Evolutionary conservation across 2,113 vertebrate species (phyloP).

Genomic region (Zosterops pallidus): DNA sequence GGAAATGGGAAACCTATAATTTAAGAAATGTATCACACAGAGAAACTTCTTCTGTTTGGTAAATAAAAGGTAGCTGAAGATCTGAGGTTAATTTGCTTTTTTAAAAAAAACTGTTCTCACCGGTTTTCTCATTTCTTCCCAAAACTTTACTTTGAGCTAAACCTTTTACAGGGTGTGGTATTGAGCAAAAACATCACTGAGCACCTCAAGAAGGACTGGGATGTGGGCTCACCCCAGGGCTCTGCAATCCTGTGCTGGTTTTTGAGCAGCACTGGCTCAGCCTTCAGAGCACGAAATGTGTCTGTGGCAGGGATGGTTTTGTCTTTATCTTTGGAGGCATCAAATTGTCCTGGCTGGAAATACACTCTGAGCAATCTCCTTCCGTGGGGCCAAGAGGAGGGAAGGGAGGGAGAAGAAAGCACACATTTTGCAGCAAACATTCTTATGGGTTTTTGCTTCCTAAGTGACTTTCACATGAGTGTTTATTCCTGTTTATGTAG

Average conservation of each 20-base stretch:
- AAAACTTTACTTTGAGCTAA: neutral
- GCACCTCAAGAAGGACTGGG: neutral
- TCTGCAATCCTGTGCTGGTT: neutral
- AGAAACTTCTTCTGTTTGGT: constrained; percentile 36
- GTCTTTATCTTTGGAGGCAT: neutral
- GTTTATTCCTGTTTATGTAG: constrained; percentile 1
- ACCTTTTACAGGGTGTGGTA: neutral
- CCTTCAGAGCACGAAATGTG: neutral
- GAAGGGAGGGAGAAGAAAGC: neutral
- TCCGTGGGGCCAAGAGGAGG: neutral
- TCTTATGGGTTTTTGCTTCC: neutral
- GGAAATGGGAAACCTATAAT: constrained; percentile 61
- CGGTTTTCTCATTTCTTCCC: neutral
- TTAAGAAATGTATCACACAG: constrained; percentile 52
- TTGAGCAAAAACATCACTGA: neutral
- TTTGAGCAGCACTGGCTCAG: neutral
- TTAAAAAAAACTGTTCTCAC: neutral
- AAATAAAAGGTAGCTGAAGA: constrained; percentile 36
- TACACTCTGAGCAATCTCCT: neutral
- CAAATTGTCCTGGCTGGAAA: neutral
- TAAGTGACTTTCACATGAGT: neutral
- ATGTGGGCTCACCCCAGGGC: neutral
- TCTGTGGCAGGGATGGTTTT: neutral
- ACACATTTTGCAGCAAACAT: neutral
- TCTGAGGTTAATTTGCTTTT: neutral